A percentile compares a stretch with the other conserved stretches of the same genome.
Conservation (phyloP, 2,888 invertebrate species). For the Sphinx pinastri region DNA sequence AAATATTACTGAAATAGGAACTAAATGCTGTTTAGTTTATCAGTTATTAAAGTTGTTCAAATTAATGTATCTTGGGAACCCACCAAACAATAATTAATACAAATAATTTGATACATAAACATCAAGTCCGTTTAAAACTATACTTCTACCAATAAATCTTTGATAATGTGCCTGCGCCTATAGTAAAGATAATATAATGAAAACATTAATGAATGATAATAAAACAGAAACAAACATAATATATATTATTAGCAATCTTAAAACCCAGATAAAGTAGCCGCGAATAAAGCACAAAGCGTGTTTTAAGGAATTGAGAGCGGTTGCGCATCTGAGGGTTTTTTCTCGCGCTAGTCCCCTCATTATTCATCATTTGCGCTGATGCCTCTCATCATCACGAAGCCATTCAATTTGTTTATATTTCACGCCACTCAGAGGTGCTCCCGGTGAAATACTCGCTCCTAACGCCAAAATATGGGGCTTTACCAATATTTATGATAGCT, state of each 20-base stretch:
- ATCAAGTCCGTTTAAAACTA: not conserved
- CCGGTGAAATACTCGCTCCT: conserved; percentile 67
- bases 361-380: conserved; percentile 78
- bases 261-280: no score
- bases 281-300: conserved; percentile 8
- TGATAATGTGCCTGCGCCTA: not conserved
- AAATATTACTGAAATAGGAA: no score
- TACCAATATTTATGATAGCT: conserved; percentile 76
- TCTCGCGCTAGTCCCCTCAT: conserved; percentile 46
- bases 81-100: no score
- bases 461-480: conserved; percentile 78
- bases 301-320: conserved; percentile 15
- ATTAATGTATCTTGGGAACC: no score
- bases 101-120: no score
- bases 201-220: not conserved
- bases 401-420: conserved; percentile 84
- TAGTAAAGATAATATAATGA: no score
- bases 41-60: no score
- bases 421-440: conserved; percentile 78
- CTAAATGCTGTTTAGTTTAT: no score
- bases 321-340: conserved; percentile 18
- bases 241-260: not conserved
- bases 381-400: conserved; percentile 70
- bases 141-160: not conserved
- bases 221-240: not conserved